Evolutionary conservation across 2,888 invertebrate species (phyloP), one percentile per base, ranked within the genome.

Genomic region (Hyposoter dolosus): DNA sequence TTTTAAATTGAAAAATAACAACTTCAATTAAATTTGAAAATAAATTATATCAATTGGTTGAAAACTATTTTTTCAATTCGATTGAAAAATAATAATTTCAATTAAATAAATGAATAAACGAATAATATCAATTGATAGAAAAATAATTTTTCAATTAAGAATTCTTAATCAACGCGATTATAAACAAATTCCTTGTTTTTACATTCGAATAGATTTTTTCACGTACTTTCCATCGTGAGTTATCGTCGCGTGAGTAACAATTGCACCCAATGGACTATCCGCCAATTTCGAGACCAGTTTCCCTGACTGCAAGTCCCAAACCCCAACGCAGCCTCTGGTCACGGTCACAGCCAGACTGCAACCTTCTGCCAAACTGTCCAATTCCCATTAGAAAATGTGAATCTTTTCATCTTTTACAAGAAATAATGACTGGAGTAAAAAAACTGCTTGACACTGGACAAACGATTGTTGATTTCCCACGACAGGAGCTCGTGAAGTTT

Each of bases 271-370:
- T 0, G 98, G 98, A 88, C 98, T 98, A 90, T 99, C 98, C 0
- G 99, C 98, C 47, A 99, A 94, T 92, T 98, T 98, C 0, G 98
- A 96, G 84, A 97, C 94, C n/a, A 99, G 95, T 89, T 96, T 96
- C 0, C 99, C 99, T 0, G 97, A 96, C 88, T 97, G 96, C 35
- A 98, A 96, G 93, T 98, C 97, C 99, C 99, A 99, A 1, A 99
- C 96, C 0, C 99, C 99, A 87, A 99, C 98, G 92, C 98, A 99
- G 90, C 98, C 98, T 85, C 99, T 95, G 0, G 99, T 99, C 0
- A 98, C 98, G 0, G 99, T 99, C 0, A 98, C 98, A 6, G 98
- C 99, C 53, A 99, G 94, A 78, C 97, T 96, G 71, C 97, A 96
- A 89, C 97, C 96, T 76, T 97, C 96, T 0, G 97, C 97, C 63